Evolutionary conservation across 2,888 invertebrate species (phyloP), one percentile per base, ranked within the genome.

Genomic region (Marronus borbonicus): DNA sequence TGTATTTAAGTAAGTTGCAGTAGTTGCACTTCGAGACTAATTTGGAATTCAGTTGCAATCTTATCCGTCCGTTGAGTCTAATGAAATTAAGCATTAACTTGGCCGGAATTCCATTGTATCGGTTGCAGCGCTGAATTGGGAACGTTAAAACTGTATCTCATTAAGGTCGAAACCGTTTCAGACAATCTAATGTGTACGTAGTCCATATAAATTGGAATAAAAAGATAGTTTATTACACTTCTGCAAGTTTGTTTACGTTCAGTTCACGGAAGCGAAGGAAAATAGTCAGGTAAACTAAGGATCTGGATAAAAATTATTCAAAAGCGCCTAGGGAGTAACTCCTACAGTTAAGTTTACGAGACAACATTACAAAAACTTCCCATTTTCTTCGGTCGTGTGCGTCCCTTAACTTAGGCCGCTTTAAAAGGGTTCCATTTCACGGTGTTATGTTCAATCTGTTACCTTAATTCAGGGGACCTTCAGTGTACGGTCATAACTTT

Each of bases 341-440:
- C 31, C 72, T 49, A 74, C 12, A 74, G 44, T 39, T 20, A 12
- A 62, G 31, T 74, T 74, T 74, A 74, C 44, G 72, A 74, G 39
- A 20, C 24, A 60, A 52, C 72, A 49, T 62, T 74, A 74, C 72
- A 62, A 62, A 74, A 74, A 74, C 72, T 74, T 74, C 60, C 72
- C 60, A 74, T 60, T 74, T 62, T 74, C 36, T 36, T 39, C 58
- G 20, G 60, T 74, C 44, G 72, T 62, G 14, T 20, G 44, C 44
- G 60, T 44, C 72, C 72, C 60, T 74, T 60, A 62, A 60, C 72
- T 74, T 44, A 60, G 72, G 72, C 36, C 60, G 24, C 49, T 74
- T 74, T 74, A 74, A 74, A 74, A 74, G 72, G 72, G 72, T 74
- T 74, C 72, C 72, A 74, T 74, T 74, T 74, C 72, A 74, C 28